phyloP scores from a whole-genome alignment of 1,140 invertebrate species.

The Probaryconus sp. region DNA sequence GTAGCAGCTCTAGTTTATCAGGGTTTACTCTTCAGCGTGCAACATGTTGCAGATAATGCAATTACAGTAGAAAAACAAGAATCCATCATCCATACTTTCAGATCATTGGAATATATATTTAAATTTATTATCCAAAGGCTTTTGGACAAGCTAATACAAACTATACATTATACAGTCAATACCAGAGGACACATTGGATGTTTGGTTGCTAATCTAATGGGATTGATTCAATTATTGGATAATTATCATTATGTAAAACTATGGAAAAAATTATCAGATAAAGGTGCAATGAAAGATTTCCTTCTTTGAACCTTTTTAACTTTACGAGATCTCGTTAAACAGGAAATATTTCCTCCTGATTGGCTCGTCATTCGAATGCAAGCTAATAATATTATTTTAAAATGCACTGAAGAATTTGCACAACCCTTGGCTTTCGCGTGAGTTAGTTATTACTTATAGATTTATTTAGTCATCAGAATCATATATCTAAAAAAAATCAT shows the following conservation, averaged over 20 bases:
- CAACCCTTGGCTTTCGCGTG: conserved; percentile 86
- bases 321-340: conserved; percentile 88
- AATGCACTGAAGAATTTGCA: conserved; percentile 91
- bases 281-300: conserved; percentile 90
- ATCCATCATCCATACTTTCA: conserved; percentile 92
- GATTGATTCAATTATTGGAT: conserved; percentile 90
- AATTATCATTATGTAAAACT: conserved; percentile 92
- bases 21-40: conserved; percentile 91
- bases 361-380: conserved; percentile 96
- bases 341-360: conserved; percentile 92
- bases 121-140: conserved; percentile 96
- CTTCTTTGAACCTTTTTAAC: conserved; percentile 92
- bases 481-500: no score
- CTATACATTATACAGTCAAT: no score
- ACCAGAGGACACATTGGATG: no score
- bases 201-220: conserved; percentile 91
- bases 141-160: no score
- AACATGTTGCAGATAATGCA: conserved; percentile 94
- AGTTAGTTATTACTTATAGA: no score
- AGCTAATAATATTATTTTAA: conserved; percentile 92
- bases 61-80: conserved; percentile 90
- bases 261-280: conserved; percentile 87
- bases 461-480: no score
- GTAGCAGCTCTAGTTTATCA: conserved; percentile 97
- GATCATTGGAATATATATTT: conserved; percentile 95